These are phyloP conservation scores for Pollimyrus isidori DNA, from an alignment of 2,113 vertebrate genomes.

Conservation along the genomic window DNA sequence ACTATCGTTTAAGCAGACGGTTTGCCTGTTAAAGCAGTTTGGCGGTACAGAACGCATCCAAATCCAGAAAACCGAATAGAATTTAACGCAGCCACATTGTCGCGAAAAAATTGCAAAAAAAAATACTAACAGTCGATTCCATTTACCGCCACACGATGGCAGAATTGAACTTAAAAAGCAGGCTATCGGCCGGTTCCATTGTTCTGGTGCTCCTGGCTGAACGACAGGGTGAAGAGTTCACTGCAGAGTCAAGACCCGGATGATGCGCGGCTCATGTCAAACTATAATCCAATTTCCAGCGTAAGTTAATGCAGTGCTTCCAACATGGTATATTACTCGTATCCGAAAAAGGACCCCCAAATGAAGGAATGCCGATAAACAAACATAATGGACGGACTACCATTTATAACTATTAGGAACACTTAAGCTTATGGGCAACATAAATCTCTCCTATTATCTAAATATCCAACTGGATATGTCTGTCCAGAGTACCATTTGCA, in stretches of 20 bases:
- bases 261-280: conserved; percentile 48
- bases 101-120: neutral
- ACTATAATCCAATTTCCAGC: conserved; percentile 51
- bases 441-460: conserved; percentile 55
- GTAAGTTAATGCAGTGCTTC: conserved; percentile 31
- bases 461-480: conserved; percentile 46
- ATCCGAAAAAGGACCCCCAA: conserved; percentile 37
- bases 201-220: conserved; percentile 19
- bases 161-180: conserved; percentile 44
- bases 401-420: conserved; percentile 63
- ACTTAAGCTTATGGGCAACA: conserved; percentile 58
- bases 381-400: conserved; percentile 45
- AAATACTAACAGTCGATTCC: neutral
- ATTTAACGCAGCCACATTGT: neutral
- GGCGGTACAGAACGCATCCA: neutral
- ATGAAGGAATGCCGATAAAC: conserved; percentile 53
- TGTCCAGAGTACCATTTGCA: conserved; percentile 45
- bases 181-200: conserved; percentile 17
- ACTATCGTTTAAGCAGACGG: neutral
- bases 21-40: neutral
- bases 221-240: conserved; percentile 62
- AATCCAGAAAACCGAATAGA: neutral
- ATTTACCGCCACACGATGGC: conserved; percentile 48
- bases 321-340: conserved; percentile 49
- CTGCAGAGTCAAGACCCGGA: conserved; percentile 38